phyloP scores from a whole-genome alignment of 2,113 vertebrate genomes.

The Xyliphius kryptos region DNA sequence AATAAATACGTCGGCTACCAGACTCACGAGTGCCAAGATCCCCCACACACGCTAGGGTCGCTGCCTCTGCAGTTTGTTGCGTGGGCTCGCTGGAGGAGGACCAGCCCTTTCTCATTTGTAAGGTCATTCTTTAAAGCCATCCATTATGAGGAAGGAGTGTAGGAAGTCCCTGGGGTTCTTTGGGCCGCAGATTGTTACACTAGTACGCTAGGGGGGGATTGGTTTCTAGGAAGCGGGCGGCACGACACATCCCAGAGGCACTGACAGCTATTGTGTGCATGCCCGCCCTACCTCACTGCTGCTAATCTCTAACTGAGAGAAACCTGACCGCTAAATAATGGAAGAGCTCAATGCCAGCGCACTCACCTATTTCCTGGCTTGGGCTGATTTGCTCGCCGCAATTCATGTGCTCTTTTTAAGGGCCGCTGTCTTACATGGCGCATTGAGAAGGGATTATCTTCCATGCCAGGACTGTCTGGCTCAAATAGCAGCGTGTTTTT shows the following conservation, averaged over 20 bases:
- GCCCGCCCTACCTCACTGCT: conserved; percentile 37
- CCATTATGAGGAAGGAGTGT: conserved; percentile 29
- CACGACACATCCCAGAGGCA: conserved; percentile 35
- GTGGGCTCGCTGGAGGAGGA: conserved; percentile 15
- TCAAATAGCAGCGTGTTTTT: conserved; percentile 19
- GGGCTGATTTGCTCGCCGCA: conserved; percentile 15
- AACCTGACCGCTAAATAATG: conserved; percentile 42
- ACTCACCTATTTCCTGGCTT: conserved; percentile 33
- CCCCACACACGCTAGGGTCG: conserved; percentile 6
- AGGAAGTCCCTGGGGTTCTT: conserved; percentile 27
- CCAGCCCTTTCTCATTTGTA: conserved; percentile 30
- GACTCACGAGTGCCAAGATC: conserved; percentile 25
- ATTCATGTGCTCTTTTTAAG: conserved; percentile 34
- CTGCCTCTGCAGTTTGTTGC: conserved; percentile 8
- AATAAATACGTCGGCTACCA: conserved; percentile 39
- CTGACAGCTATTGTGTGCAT: conserved; percentile 39
- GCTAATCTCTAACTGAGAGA: conserved; percentile 40
- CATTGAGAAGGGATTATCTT: conserved; percentile 36
- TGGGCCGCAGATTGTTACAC: conserved; percentile 27
- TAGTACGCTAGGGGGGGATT: conserved; percentile 24
- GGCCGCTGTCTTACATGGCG: conserved; percentile 30
- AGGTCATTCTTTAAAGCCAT: conserved; percentile 36
- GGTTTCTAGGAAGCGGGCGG: conserved; percentile 37
- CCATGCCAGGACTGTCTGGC: conserved; percentile 31
- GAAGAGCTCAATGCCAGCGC: conserved; percentile 31